Evolutionary conservation across 2,888 invertebrate species (phyloP).

Genomic region (Thymelicus sylvestris): DNA sequence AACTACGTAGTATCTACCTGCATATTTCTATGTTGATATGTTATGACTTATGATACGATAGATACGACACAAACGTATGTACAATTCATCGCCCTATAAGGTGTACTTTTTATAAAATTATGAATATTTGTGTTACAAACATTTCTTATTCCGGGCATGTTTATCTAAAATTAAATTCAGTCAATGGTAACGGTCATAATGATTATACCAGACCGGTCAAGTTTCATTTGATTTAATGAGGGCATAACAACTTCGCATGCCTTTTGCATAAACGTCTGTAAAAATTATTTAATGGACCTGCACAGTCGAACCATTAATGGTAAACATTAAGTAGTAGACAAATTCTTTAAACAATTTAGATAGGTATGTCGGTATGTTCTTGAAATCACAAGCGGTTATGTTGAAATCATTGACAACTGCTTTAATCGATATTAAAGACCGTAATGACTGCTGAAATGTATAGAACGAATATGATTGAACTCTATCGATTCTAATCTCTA

Average conservation of each 20-base stretch:
- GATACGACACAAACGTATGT: too few relatives aligned
- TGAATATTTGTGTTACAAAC: too few relatives aligned
- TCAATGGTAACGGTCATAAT: too few relatives aligned
- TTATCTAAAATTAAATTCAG: too few relatives aligned
- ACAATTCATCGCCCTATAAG: too few relatives aligned
- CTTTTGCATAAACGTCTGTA: background rate
- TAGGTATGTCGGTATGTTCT: background rate
- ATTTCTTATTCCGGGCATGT: too few relatives aligned
- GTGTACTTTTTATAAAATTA: too few relatives aligned
- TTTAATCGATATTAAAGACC: slow-evolving; percentile 23
- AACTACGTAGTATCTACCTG: too few relatives aligned
- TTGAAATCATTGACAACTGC: slow-evolving; percentile 11
- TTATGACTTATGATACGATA: too few relatives aligned
- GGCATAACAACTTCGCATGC: background rate
- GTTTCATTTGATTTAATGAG: slow-evolving; percentile 1
- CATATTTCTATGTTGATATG: too few relatives aligned
- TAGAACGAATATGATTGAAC: slow-evolving; percentile 13
- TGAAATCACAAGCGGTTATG: background rate
- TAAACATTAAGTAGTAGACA: background rate
- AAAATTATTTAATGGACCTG: background rate
- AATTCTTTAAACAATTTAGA: background rate
- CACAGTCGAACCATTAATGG: background rate
- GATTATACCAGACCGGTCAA: background rate
- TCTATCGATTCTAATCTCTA: slow-evolving; percentile 34
- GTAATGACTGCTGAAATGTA: slow-evolving; percentile 26